Evolutionary conservation across 2,888 invertebrate species (phyloP).

Genomic region (Plebejus melissa): DNA sequence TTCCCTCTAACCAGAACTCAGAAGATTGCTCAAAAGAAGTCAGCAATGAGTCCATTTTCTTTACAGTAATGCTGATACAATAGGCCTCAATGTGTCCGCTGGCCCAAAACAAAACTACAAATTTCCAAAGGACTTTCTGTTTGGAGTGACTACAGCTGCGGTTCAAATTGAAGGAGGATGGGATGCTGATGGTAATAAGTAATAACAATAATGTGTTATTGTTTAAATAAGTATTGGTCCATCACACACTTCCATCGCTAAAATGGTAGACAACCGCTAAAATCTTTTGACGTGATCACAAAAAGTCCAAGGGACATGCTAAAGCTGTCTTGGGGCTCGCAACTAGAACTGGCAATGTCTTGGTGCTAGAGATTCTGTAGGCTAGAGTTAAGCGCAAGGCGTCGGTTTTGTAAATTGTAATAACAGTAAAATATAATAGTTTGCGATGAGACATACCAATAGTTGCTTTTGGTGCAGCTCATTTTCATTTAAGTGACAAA

Average conservation of each 20-base stretch:
- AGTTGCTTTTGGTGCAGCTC: neutral
- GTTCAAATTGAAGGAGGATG: conserved; percentile 81
- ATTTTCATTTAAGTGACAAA: neutral
- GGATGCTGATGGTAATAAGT: conserved; percentile 68
- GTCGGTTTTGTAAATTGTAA: neutral
- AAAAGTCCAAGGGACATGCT: no score
- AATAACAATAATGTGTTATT: conserved; percentile 30
- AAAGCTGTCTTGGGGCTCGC: no score
- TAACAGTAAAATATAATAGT: neutral
- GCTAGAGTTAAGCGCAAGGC: neutral
- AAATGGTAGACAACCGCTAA: no score
- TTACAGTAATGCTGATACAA: conserved; percentile 54
- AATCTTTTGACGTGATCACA: no score
- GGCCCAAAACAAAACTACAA: conserved; percentile 62
- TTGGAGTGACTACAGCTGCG: conserved; percentile 81
- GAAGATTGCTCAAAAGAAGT: neutral
- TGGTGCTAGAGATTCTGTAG: neutral
- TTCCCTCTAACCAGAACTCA: neutral
- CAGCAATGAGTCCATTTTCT: conserved; percentile 30
- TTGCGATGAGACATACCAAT: neutral
- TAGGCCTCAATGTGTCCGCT: conserved; percentile 53
- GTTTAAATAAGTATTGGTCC: neutral
- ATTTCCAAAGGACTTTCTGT: conserved; percentile 78
- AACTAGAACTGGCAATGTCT: neutral
- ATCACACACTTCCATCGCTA: neutral